Evolutionary conservation across 2,797 vertebrate genomes (phyloP).

Genomic region (Hirundo rustica): DNA sequence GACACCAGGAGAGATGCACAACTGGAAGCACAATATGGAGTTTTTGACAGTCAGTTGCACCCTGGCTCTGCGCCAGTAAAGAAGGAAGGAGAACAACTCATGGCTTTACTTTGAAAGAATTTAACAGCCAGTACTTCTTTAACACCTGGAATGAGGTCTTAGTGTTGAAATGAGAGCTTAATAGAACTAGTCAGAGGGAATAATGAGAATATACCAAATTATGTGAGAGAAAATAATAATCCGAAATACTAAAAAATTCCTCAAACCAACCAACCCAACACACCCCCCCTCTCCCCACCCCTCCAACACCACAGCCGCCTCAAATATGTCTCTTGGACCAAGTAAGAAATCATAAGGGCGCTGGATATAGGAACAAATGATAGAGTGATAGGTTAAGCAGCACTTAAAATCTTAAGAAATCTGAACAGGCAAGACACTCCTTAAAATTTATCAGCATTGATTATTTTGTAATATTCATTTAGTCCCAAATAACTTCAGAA

Average conservation of each 20-base stretch:
- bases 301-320: not conserved
- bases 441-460: not conserved
- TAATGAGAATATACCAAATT: not conserved
- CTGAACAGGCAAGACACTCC: not conserved
- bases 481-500: not conserved
- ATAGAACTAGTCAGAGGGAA: not conserved
- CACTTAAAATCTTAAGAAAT: not conserved
- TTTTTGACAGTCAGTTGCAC: not conserved
- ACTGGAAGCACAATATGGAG: not conserved
- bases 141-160: not conserved
- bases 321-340: not conserved
- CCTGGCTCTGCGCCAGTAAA: not conserved
- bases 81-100: not conserved
- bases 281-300: rapidly evolving
- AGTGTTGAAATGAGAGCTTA: not conserved
- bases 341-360: not conserved
- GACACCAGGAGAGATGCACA: not conserved
- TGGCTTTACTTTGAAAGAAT: not conserved
- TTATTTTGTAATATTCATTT: not conserved
- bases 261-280: not conserved
- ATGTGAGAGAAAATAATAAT: not conserved
- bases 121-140: not conserved
- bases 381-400: not conserved
- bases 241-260: not conserved
- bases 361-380: not conserved